Percentiles rank a stretch among this genome's conserved stretches.
These are phyloP conservation scores for Xanthia icteritia DNA, from an alignment of 2,888 invertebrate genomes.

Conservation along the genomic window DNA sequence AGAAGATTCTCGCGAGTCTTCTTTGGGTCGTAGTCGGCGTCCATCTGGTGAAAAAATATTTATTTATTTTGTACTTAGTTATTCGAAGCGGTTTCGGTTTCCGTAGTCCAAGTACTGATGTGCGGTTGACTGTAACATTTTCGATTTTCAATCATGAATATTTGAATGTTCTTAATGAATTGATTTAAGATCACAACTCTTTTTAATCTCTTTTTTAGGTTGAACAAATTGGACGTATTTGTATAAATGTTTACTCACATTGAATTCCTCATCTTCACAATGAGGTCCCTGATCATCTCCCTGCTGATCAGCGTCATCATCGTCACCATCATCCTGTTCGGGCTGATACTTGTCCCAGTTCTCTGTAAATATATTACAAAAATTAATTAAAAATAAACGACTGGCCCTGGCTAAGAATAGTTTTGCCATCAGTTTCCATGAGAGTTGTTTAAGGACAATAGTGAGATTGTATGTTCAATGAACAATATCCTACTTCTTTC, in stretches of 20 bases:
- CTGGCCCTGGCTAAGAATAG: not conserved
- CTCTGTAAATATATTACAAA: conserved; percentile 83
- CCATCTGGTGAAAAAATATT: conserved; percentile 91
- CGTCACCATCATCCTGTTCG: conserved; percentile 72
- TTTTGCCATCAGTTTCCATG: not conserved
- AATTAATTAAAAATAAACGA: not conserved
- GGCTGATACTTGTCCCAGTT: conserved; percentile 93
- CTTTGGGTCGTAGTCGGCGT: conserved; percentile 95
- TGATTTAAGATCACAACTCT: not conserved
- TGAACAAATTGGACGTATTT: not conserved
- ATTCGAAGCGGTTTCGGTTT: not conserved
- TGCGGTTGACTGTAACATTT: not conserved
- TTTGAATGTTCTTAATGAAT: not conserved
- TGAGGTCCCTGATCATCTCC: conserved; percentile 85
- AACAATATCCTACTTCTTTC: not conserved
- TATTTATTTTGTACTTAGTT: not conserved
- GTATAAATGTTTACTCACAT: conserved; percentile 85
- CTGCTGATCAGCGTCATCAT: conserved; percentile 41
- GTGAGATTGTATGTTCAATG: not conserved
- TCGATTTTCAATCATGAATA: not conserved
- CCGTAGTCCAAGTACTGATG: not conserved
- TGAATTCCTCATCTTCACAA: conserved; percentile 95
- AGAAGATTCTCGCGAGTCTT: conserved; percentile 87
- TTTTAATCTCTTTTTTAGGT: not conserved
- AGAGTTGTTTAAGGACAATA: not conserved